Conservation (phyloP, 2,113 vertebrate genomes). For the Synodontis membranacea region DNA sequence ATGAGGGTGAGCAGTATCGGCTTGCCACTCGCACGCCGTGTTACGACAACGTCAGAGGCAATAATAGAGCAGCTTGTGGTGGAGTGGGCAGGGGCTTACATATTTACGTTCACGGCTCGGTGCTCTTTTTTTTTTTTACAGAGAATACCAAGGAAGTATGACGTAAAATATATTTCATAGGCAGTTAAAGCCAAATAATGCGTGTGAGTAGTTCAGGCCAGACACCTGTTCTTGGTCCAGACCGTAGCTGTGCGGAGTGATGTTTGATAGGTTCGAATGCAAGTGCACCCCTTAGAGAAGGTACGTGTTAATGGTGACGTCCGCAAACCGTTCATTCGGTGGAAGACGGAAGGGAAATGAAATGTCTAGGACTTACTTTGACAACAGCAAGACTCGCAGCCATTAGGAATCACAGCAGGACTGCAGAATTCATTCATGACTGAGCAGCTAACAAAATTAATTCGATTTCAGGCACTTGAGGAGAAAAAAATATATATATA, state of each 20-base stretch:
- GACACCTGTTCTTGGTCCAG: not conserved
- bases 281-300: not conserved
- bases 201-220: constrained; percentile 5
- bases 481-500: no score
- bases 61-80: constrained; percentile 11
- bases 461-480: constrained; percentile 26
- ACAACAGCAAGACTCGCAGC: not conserved
- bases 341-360: not conserved
- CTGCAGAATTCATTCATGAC: constrained; percentile 11
- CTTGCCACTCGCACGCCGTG: constrained; percentile 14
- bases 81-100: not conserved
- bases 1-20: constrained; percentile 51
- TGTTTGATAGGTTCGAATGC: not conserved
- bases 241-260: not conserved
- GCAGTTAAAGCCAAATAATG: constrained; percentile 12
- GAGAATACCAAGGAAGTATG: constrained; percentile 5
- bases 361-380: constrained; percentile 4
- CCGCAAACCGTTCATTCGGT: not conserved
- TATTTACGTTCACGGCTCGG: constrained; percentile 13
- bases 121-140: constrained; percentile 19
- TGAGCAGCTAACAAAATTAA: constrained; percentile 8
- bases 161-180: not conserved
- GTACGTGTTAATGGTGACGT: not conserved
- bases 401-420: constrained; percentile 21
- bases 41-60: constrained; percentile 15